Evolutionary conservation across 2,888 invertebrate species (phyloP), one percentile per base, ranked within the genome.

Genomic region (Aphidoletes aphidimyza): DNA sequence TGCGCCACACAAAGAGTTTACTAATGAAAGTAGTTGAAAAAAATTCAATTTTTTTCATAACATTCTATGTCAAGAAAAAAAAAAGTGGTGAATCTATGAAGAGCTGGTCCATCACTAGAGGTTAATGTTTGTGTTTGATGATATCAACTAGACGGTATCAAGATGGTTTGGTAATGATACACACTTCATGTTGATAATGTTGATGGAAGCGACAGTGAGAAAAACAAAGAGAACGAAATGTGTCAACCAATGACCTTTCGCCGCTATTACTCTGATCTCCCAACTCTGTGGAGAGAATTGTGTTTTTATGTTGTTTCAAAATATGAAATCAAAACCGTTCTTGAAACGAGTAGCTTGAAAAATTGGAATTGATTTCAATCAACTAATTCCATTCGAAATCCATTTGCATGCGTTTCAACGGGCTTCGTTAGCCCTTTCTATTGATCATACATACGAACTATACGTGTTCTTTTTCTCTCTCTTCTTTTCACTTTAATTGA

Each of bases 371-470:
- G 69, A 69, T 30, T 69, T 69, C 69, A 30, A 14, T 1, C 30
- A 69, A 14, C 69, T 30, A 69, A 69, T 69, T 30, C 30, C n/a
- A n/a, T 30, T 30, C 69, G 30, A 69, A 54, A 69, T 69, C 69
- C 69, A 69, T 69, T 69, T 69, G 14, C 3, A 54, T 54, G 14
- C 30, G 30, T 69, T 69, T 26, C 6, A 69, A 30, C 9, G 26
- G 54, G 3, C 22, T 26, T 26, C n/a, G 2, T 2, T 30, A 30
- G 11, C 30, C 69, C 69, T 69, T 69, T 69, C 69, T 69, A 69
- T 69, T 69, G 69, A 69, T 69, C 69, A 30, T 30, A 69, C 69
- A 69, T n/a, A n/a, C n/a, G 69, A 26, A 69, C 30, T 30, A 69
- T 69, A 30, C 26, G 30, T 69, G 69, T 69, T 9, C 14, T 69